Conservation (phyloP, 2,797 vertebrate species). For the Gymnothorax reevesii region DNA sequence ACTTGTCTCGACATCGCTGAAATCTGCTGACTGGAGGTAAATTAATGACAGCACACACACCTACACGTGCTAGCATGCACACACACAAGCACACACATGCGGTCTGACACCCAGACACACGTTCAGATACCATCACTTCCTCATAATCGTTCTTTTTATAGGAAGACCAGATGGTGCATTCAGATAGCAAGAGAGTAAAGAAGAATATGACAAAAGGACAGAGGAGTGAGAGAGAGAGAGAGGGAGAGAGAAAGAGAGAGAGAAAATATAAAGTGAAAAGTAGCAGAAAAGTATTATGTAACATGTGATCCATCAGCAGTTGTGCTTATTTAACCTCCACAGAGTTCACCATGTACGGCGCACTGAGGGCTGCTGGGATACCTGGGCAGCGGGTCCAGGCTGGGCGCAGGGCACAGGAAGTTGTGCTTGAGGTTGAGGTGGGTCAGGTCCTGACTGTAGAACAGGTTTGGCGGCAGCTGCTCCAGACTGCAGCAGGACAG, state of each 20-base stretch:
- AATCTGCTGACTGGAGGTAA: neutral
- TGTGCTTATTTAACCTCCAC: neutral
- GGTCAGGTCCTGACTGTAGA: constrained; percentile 97
- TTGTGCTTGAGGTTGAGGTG: constrained; percentile 99
- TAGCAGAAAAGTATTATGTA: neutral
- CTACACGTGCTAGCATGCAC: neutral
- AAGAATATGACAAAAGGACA: neutral
- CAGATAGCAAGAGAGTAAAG: neutral
- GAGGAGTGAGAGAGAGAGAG: neutral
- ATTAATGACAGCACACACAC: neutral
- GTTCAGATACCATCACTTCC: constrained; percentile 19
- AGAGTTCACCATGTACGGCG: neutral
- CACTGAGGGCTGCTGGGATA: constrained; percentile 52
- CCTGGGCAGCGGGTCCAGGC: constrained; percentile 89
- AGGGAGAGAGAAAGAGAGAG: neutral
- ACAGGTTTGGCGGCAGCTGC: constrained; percentile 89
- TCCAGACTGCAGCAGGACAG: constrained; percentile 96
- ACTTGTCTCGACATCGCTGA: neutral
- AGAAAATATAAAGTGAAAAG: neutral
- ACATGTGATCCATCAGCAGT: neutral
- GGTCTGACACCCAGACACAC: constrained; percentile 11
- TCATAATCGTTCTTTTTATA: neutral
- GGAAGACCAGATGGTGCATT: constrained; percentile 26
- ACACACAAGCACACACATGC: neutral
- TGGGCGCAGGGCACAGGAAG: constrained; percentile 81